Percentiles rank a stretch among this genome's conserved stretches.
These are phyloP conservation scores for Drosophila elegans DNA, from an alignment of 1,140 invertebrate species.

Conservation along the genomic window DNA sequence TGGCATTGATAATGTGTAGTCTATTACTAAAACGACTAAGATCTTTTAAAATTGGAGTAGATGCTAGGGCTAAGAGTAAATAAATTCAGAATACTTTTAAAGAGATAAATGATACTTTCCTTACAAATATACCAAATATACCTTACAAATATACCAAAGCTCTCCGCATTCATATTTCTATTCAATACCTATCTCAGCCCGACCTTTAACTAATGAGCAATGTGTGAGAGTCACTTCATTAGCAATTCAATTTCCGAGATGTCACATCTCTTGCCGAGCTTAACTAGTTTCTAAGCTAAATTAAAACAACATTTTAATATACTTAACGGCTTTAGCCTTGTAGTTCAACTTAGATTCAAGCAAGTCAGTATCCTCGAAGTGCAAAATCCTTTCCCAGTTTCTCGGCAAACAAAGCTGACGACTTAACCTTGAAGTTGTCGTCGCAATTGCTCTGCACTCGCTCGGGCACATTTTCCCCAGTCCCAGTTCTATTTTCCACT, in stretches of 20 bases:
- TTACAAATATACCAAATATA: no score
- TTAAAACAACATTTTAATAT: constrained; percentile 51
- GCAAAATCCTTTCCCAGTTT: constrained; percentile 27
- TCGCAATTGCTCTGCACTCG: constrained; percentile 47
- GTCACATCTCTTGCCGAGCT: constrained; percentile 22
- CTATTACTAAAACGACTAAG: no score
- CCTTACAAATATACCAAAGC: no score
- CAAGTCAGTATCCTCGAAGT: constrained; percentile 41
- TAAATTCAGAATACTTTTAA: no score
- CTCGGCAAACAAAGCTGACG: constrained; percentile 39
- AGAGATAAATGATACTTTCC: no score
- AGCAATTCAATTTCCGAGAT: constrained; percentile 36
- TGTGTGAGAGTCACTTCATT: constrained; percentile 24
- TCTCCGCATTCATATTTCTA: neutral
- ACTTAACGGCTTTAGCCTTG: constrained; percentile 52
- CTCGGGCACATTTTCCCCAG: constrained; percentile 14
- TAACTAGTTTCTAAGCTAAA: constrained; percentile 38
- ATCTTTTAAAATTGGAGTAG: no score
- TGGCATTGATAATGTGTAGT: no score
- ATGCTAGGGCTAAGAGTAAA: no score
- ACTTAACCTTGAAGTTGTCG: constrained; percentile 71
- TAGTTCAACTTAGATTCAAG: constrained; percentile 29
- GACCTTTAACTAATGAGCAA: constrained; percentile 19
- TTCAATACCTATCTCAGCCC: neutral
- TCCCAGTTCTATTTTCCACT: constrained; percentile 14